These are phyloP conservation scores for Zalophus californianus DNA, from an alignment of 2,797 vertebrate genomes.

Conservation along the genomic window DNA sequence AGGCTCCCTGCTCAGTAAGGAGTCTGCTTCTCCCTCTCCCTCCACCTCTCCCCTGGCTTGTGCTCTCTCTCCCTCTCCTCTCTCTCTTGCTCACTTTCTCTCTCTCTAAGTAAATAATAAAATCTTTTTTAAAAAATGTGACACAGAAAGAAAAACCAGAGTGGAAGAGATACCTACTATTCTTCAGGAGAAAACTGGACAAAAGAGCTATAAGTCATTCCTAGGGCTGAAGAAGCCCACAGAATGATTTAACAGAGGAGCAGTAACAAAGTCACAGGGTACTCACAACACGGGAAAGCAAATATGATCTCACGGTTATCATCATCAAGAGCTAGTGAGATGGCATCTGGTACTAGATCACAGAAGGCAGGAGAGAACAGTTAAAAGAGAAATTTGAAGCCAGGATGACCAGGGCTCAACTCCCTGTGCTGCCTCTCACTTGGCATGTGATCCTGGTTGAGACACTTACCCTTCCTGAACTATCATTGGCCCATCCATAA, in stretches of 20 bases:
- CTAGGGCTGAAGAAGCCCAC: not conserved
- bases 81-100: too few relatives aligned
- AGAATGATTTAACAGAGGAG: not conserved
- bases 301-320: constrained; percentile 18
- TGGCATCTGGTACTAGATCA: constrained; percentile 22
- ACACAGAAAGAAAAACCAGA: constrained; percentile 24
- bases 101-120: too few relatives aligned
- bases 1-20: too few relatives aligned
- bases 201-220: constrained; percentile 29
- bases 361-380: not conserved
- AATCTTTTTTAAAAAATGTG: not conserved
- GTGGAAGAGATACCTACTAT: not conserved
- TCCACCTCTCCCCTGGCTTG: too few relatives aligned
- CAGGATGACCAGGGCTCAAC: not conserved
- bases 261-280: constrained; percentile 16
- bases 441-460: constrained; percentile 40
- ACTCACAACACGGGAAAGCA: constrained; percentile 5
- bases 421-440: not conserved
- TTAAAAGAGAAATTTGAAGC: constrained; percentile 37
- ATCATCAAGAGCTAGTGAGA: constrained; percentile 33
- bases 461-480: not conserved
- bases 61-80: too few relatives aligned
- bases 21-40: too few relatives aligned
- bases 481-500: constrained; percentile 8
- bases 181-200: constrained; percentile 10